Conservation (phyloP, 2,113 vertebrate genomes). For the Zapus hudsonius region DNA sequence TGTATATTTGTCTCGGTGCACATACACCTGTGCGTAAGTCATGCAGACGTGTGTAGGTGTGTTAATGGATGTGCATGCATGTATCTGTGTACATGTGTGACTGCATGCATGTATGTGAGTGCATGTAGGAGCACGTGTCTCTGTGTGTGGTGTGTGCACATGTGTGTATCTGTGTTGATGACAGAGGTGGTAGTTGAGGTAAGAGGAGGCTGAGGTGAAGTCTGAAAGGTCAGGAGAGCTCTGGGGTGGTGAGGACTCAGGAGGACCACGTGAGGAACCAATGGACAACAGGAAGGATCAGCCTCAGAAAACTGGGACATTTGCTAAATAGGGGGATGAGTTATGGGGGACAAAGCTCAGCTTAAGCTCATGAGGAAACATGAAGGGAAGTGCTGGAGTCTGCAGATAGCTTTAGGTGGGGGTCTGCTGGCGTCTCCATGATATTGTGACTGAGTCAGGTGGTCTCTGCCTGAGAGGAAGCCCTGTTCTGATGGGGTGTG, state of each 20-base stretch:
- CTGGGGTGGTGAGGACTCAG: not conserved
- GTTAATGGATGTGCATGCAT: not conserved
- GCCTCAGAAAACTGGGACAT: not conserved
- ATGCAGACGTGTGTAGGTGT: too few relatives aligned
- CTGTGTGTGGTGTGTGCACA: rapidly evolving
- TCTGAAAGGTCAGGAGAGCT: not conserved
- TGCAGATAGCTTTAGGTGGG: too few relatives aligned
- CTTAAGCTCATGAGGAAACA: conserved; percentile 29
- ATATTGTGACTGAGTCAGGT: conserved; percentile 61
- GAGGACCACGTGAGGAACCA: not conserved
- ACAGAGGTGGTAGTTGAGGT: too few relatives aligned
- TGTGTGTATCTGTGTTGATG: too few relatives aligned
- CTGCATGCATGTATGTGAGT: too few relatives aligned
- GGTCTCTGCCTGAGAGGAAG: conserved; percentile 60
- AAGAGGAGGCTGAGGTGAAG: not conserved
- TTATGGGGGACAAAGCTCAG: not conserved
- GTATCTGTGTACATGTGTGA: not conserved
- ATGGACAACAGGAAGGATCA: not conserved
- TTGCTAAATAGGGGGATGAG: conserved; percentile 24
- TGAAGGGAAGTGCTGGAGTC: not conserved
- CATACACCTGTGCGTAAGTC: too few relatives aligned
- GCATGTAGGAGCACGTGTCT: not conserved
- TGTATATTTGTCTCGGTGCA: too few relatives aligned
- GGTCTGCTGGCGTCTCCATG: conserved; percentile 48
- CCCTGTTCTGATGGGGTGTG: conserved; percentile 45